Evolutionary conservation across 1,140 invertebrate genomes (phyloP), one percentile per base, ranked within the genome.

Genomic region (Hestina assimilis): DNA sequence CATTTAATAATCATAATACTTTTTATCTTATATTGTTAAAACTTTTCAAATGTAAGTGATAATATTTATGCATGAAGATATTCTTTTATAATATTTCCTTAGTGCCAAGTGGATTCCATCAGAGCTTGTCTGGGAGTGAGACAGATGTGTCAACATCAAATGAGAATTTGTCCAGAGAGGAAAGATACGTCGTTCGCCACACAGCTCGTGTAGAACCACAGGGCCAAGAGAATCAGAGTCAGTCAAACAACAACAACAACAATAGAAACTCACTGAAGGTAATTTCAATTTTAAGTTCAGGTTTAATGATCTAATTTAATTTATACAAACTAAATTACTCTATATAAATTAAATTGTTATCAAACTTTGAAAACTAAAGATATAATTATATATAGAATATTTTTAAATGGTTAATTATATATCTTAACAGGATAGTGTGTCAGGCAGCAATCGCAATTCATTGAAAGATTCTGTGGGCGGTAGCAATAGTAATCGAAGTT

Each of bases 81-180:
- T n/a, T n/a, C n/a, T n/a, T n/a, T n/a, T n/a, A n/a, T n/a, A n/a
- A n/a, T n/a, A n/a, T n/a, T 21, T 21, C 3, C n/a, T 41, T 23
- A 89, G 89, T 89, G 43, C 75, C 86, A 83, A 90, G 83, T 75
- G 91, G 90, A 62, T 92, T 94, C 78, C 92, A 92, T 33, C 93
- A 93, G 86, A 94, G 93, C 79, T 87, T 94, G 62, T 95, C 94
- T 75, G 95, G 95, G 14, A 96, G 95, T 89, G 95, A 97, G 84
- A 96, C 95, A 15, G 95, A 97, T 90, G 93, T 96, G 40, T 96
- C 95, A 24, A 96, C 95, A 21, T 97, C 96, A 4, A 96, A 94
- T 60, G 96, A 97, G 85, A 97, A 97, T 86, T 88, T 97, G 56
- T 96, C 95, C 24, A 92, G 94, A 75, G 95, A 96, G 86, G 95